Percentiles rank a stretch among this genome's conserved stretches.
Conservation (phyloP, 2,113 vertebrate species). For the Psilopsiagon aurifrons region DNA sequence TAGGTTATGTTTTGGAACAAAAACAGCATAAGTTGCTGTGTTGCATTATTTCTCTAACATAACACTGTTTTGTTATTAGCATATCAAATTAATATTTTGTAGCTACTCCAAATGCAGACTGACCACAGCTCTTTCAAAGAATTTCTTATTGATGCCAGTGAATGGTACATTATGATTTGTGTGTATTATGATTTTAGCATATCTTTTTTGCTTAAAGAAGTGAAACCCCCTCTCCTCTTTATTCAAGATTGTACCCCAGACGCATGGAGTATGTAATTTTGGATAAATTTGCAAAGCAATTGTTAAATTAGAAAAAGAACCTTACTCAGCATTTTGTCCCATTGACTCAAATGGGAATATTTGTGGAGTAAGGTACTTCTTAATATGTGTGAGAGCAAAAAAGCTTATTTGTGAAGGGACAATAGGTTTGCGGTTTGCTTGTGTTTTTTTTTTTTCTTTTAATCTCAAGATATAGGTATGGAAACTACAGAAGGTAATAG, state of each 20-base stretch:
- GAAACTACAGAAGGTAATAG: not conserved
- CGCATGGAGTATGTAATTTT: not conserved
- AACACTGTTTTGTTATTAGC: not conserved
- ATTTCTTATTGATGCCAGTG: not conserved
- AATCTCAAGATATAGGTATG: not conserved
- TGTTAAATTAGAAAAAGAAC: not conserved
- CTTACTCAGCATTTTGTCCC: constrained; percentile 29
- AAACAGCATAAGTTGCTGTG: not conserved
- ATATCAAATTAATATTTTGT: not conserved
- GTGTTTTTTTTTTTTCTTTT: not conserved
- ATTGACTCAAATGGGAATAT: constrained; percentile 12
- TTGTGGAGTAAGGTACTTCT: constrained; percentile 11
- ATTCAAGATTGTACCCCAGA: not conserved
- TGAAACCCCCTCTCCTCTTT: not conserved
- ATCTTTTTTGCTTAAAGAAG: not conserved
- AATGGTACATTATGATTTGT: not conserved
- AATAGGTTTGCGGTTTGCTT: not conserved
- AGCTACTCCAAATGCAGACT: not conserved
- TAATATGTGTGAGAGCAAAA: not conserved
- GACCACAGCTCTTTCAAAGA: not conserved
- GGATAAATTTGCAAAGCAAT: not conserved
- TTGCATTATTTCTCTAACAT: not conserved
- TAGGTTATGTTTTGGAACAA: not conserved
- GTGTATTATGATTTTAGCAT: not conserved
- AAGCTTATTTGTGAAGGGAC: not conserved